Base-by-base conservation (phyloP, 2,888 invertebrate species). In the Dynastes tityus region DNA sequence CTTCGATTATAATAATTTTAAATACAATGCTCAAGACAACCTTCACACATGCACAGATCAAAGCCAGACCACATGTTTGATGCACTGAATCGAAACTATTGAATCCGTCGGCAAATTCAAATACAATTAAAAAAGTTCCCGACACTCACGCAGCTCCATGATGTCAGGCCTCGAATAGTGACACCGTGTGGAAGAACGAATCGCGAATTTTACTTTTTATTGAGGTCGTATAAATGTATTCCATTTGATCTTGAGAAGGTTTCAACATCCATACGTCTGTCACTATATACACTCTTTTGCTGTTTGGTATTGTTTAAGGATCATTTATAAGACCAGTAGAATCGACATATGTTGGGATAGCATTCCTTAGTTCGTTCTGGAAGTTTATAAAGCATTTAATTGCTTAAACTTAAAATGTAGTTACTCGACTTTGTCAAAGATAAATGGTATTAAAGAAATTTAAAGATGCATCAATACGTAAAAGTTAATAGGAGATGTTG, bases 1-100 rank as follows among this genome's bases (percentile, higher is more conserved):
- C 65, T 67, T 67, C 77, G 40, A 78, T 78, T 78, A 78, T 40
- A 78, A 78, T 78, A 78, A 78, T 78, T 78, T 78, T 78, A 71
- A 78, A 78, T 78, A 78, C 73, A 78, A 78, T 78, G 73, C 73
- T 22, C 58, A 61, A 68, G 73, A 61, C 73, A 74, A 74, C 73
- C 73, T 74, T 74, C 61, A 74, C 73, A 74, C 61, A 74, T 61
- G 73, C 45, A 40, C 61, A 68, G 58, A 74, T 74, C 73, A 73
- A 73, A 73, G 73, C 40, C 73, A 73, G 58, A 63, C 73, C 73
- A 74, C 73, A 74, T 74, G 73, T 74, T 74, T 74, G 73, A 74
- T 74, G 63, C 61, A 74, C 73, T 74, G 61, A 74, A 61, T 74
- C 63, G 73, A 74, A 74, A 74, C 61, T 74, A 74, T 74, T 74